Conservation (phyloP, 2,797 vertebrate genomes). For the Gambelia wislizenii region DNA sequence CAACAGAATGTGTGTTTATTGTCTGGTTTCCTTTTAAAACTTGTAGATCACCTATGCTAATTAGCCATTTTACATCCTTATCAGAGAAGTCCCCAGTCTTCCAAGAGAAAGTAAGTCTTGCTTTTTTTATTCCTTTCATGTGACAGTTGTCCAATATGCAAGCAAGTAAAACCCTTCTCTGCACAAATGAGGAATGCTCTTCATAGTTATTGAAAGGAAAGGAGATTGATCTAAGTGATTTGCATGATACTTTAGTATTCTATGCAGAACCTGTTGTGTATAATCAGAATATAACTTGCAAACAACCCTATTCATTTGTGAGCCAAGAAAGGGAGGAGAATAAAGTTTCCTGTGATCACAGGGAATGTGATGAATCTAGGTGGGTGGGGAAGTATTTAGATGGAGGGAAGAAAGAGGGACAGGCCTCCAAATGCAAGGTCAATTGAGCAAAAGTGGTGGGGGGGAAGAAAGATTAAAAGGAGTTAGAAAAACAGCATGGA, state of each 20-base stretch:
- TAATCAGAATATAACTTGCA: conserved; percentile 59
- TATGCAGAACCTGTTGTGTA: conserved; percentile 49
- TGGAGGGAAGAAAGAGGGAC: conserved; percentile 52
- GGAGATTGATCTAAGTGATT: conserved; percentile 58
- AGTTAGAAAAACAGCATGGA: conserved; percentile 33
- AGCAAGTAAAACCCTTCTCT: conserved; percentile 58
- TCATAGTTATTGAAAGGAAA: conserved; percentile 51
- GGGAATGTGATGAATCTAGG: conserved; percentile 46
- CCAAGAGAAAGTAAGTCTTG: conserved; percentile 59
- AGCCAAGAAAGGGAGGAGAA: conserved; percentile 44
- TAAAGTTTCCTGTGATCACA: conserved; percentile 62
- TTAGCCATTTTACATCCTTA: conserved; percentile 60
- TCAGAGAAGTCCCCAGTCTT: conserved; percentile 44
- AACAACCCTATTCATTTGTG: conserved; percentile 64
- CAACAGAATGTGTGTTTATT: conserved; percentile 60
- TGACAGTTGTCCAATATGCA: conserved; percentile 59
- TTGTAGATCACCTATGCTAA: conserved; percentile 68
- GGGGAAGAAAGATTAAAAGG: conserved; percentile 47
- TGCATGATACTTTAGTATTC: conserved; percentile 66
- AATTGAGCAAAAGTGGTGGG: conserved; percentile 13
- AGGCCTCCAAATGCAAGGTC: conserved; percentile 45
- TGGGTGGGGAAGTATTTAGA: conserved; percentile 56
- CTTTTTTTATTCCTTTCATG: conserved; percentile 23
- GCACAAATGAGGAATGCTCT: conserved; percentile 47
- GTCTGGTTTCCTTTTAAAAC: conserved; percentile 52